Evolutionary conservation across 1,140 invertebrate species (phyloP).

Genomic region (Agraylea sexmaculata): DNA sequence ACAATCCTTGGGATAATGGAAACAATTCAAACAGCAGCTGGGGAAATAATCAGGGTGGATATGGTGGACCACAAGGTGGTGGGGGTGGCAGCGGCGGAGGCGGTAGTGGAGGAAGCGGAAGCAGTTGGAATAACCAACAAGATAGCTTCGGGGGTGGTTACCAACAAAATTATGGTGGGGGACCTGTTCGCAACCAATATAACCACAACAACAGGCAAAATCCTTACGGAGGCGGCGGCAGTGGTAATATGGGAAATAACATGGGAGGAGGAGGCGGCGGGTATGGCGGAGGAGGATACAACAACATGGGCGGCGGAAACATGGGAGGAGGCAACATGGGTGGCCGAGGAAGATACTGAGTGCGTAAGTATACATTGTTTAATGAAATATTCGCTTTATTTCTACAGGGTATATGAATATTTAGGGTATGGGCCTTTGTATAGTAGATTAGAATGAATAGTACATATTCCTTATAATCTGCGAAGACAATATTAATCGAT

Average conservation of each 20-base stretch:
- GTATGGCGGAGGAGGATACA: conserved; percentile 37
- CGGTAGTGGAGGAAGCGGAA: conserved; percentile 43
- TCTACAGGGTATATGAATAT: not conserved
- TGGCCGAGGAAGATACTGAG: conserved; percentile 17
- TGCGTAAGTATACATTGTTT: conserved; percentile 16
- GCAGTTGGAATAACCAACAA: conserved; percentile 43
- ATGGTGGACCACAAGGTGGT: too few relatives aligned
- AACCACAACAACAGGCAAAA: conserved; percentile 47
- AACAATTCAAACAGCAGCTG: conserved; percentile 34
- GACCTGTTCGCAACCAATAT: conserved; percentile 55
- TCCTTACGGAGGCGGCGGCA: conserved; percentile 51
- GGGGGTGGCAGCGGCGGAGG: conserved; percentile 29
- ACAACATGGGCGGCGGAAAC: conserved; percentile 31
- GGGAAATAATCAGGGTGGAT: conserved; percentile 22
- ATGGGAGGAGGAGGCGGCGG: conserved; percentile 30
- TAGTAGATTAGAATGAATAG: not conserved
- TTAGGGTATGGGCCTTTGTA: not conserved
- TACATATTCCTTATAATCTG: not conserved
- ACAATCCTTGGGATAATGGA: conserved; percentile 36
- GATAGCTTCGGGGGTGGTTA: conserved; percentile 62
- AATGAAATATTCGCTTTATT: not conserved
- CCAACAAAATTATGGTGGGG: conserved; percentile 61
- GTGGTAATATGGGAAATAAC: conserved; percentile 23
- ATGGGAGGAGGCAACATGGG: conserved; percentile 22
- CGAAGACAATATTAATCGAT: conserved; percentile 14